Conservation (phyloP, 2,113 vertebrate genomes). For the Thunnus thynnus region DNA sequence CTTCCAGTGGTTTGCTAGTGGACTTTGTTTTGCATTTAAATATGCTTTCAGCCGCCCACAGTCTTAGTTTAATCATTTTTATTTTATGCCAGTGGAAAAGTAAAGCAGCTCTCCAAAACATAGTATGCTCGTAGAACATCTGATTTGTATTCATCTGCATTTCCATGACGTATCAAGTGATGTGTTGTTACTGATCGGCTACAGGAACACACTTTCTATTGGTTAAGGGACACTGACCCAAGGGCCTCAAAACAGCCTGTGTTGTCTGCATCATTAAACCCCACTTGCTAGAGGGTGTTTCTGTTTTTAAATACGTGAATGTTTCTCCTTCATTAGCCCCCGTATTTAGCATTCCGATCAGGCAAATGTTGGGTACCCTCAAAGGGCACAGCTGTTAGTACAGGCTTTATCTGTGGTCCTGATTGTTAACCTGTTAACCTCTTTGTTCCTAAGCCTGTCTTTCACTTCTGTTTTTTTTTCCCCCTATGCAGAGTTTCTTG, state of each 20-base stretch:
- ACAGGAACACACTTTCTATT: slow-evolving; percentile 6
- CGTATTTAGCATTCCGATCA: slow-evolving; percentile 79
- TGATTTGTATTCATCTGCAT: slow-evolving; percentile 8
- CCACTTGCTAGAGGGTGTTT: slow-evolving; percentile 31
- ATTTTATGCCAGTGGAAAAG: background rate
- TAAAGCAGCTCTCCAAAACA: background rate
- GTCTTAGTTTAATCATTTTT: background rate
- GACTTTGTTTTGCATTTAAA: background rate
- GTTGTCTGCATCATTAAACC: slow-evolving; percentile 69
- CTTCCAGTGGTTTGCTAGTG: background rate
- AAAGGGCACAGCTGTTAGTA: slow-evolving; percentile 51
- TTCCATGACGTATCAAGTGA: background rate
- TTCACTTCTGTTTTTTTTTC: slow-evolving; percentile 5
- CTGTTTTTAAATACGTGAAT: slow-evolving; percentile 64
- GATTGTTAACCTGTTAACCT: slow-evolving; percentile 32
- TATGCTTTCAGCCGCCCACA: too few relatives aligned
- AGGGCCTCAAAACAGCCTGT: slow-evolving; percentile 30
- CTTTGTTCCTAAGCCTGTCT: slow-evolving; percentile 17
- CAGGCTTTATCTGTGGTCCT: slow-evolving; percentile 39
- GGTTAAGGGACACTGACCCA: slow-evolving; percentile 19
- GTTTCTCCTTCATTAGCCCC: slow-evolving; percentile 63
- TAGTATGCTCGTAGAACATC: background rate
- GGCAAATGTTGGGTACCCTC: slow-evolving; percentile 45
- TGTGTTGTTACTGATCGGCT: background rate
- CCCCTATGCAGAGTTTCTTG: background rate